Evolutionary conservation across 2,888 invertebrate genomes (phyloP).

Genomic region (Tipula vernalis): DNA sequence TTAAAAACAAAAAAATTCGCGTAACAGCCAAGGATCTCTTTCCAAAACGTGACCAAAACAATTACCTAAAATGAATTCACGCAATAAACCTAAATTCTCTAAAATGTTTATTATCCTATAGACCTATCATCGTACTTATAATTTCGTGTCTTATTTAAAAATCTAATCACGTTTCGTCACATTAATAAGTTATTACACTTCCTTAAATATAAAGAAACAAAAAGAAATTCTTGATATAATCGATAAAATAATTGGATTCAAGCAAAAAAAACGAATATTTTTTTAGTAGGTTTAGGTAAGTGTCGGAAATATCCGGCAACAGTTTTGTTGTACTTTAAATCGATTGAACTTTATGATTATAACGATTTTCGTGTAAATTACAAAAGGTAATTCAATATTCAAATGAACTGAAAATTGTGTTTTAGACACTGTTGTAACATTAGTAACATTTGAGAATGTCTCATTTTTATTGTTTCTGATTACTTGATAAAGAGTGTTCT

Average conservation of each 20-base stretch:
- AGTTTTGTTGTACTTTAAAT: neutral
- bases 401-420: too few relatives aligned
- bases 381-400: too few relatives aligned
- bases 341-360: too few relatives aligned
- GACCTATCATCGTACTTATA: too few relatives aligned
- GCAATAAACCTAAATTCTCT: neutral
- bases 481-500: too few relatives aligned
- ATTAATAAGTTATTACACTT: neutral
- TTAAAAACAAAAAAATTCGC: too few relatives aligned
- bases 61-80: neutral
- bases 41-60: neutral
- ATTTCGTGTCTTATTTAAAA: neutral
- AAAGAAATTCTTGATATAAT: neutral
- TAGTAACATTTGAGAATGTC: too few relatives aligned
- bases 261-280: too few relatives aligned
- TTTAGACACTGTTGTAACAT: too few relatives aligned
- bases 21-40: too few relatives aligned
- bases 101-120: neutral
- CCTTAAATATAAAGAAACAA: neutral
- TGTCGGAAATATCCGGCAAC: neutral
- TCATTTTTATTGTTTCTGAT: too few relatives aligned
- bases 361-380: too few relatives aligned
- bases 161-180: neutral
- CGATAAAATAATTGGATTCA: neutral
- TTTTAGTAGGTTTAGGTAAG: neutral